Conservation (phyloP, 2,888 invertebrate genomes). For the Malacosoma neustria region DNA sequence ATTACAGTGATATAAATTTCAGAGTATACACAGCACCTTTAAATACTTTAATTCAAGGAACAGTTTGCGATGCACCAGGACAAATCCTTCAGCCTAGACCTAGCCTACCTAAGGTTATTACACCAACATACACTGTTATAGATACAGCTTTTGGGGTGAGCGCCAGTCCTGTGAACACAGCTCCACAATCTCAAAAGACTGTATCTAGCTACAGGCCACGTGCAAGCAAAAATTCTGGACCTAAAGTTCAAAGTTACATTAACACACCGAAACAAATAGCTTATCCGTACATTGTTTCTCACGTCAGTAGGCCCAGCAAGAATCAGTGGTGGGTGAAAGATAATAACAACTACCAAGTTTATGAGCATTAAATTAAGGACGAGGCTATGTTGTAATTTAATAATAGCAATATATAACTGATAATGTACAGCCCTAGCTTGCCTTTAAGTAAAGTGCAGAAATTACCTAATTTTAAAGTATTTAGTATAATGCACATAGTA, state of each 20-base stretch:
- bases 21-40: slow-evolving; percentile 82
- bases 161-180: slow-evolving; percentile 10
- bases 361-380: slow-evolving; percentile 19
- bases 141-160: slow-evolving; percentile 17
- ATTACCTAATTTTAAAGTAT: too few relatives aligned
- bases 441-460: too few relatives aligned
- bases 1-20: slow-evolving; percentile 86
- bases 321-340: slow-evolving; percentile 34
- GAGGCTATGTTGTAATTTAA: not conserved
- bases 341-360: slow-evolving; percentile 31
- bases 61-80: slow-evolving; percentile 77
- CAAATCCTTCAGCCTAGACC: slow-evolving; percentile 9
- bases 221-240: slow-evolving; percentile 15
- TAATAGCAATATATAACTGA: too few relatives aligned
- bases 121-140: slow-evolving; percentile 14
- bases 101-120: slow-evolving; percentile 6
- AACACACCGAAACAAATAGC: slow-evolving; percentile 26
- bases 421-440: too few relatives aligned
- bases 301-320: slow-evolving; percentile 11
- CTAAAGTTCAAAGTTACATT: slow-evolving; percentile 26
- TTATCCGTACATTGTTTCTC: slow-evolving; percentile 16
- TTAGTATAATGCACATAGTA: too few relatives aligned
- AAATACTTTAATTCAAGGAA: slow-evolving; percentile 79
- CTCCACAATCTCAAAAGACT: not conserved
- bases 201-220: slow-evolving; percentile 3